Percentiles rank a stretch among this genome's conserved stretches.
phyloP scores from a whole-genome alignment of 2,797 vertebrate species.

The Anguilla anguilla region DNA sequence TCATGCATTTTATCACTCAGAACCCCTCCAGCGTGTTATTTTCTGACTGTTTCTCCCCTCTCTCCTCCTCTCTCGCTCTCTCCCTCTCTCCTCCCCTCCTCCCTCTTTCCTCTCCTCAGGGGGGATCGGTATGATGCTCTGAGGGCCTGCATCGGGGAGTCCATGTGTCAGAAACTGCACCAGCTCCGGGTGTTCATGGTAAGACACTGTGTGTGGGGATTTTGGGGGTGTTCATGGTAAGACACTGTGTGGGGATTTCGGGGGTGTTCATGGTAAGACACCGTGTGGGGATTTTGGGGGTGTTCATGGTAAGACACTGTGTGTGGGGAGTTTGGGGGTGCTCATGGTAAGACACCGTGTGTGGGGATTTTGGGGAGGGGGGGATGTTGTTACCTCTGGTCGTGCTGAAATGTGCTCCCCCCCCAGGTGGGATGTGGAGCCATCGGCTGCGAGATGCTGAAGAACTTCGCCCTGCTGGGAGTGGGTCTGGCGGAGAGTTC shows the following conservation, averaged over 20 bases:
- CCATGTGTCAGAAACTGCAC: constrained; percentile 85
- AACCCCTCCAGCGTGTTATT: neutral
- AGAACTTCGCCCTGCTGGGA: constrained; percentile 95
- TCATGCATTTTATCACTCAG: neutral
- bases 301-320: neutral
- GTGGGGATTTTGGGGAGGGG: neutral
- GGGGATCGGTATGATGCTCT: constrained; percentile 94
- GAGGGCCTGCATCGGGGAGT: constrained; percentile 88
- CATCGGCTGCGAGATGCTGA: constrained; percentile 99
- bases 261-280: neutral
- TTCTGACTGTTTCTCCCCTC: neutral
- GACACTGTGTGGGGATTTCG: neutral
- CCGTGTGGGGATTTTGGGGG: neutral
- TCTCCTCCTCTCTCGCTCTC: constrained; percentile 29
- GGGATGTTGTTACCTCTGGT: too few relatives aligned
- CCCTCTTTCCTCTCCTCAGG: constrained; percentile 54
- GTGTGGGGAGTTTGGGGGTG: neutral
- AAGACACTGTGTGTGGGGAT: constrained; percentile 53
- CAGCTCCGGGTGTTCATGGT: constrained; percentile 92
- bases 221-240: neutral
- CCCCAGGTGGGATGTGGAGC: constrained; percentile 94
- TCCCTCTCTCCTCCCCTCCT: neutral
- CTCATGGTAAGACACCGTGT: neutral
- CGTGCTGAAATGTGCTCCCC: neutral
- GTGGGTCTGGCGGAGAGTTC: constrained; percentile 79